phyloP scores from a whole-genome alignment of 2,888 invertebrate genomes.

The Helicoverpa assulta region DNA sequence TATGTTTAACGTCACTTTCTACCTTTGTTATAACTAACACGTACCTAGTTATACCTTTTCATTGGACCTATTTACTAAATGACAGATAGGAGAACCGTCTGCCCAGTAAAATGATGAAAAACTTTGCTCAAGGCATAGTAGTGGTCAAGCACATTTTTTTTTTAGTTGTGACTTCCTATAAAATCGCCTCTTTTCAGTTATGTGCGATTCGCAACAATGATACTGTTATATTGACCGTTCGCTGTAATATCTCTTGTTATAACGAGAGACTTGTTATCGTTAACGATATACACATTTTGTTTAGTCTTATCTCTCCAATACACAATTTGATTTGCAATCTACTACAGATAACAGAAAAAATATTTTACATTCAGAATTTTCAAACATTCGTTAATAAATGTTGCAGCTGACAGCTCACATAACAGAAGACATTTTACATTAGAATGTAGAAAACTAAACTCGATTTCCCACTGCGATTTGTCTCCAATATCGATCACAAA shows the following conservation, averaged over 20 bases:
- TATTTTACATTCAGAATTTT: slow-evolving; percentile 2
- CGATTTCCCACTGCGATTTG: slow-evolving; percentile 20
- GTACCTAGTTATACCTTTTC: not conserved
- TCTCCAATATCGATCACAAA: slow-evolving; percentile 30
- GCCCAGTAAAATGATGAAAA: not conserved
- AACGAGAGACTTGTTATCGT: no score
- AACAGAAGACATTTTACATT: slow-evolving; percentile 1
- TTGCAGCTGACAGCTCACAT: not conserved
- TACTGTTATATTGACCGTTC: slow-evolving; percentile 11
- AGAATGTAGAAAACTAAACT: slow-evolving; percentile 12
- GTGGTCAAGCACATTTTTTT: no score
- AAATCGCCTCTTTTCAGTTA: not conserved
- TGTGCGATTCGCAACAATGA: not conserved
- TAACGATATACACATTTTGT: slow-evolving; percentile 2
- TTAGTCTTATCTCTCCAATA: slow-evolving; percentile 26
- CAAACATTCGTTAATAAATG: slow-evolving; percentile 10
- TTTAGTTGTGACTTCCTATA: no score
- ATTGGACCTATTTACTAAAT: not conserved
- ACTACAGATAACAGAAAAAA: slow-evolving; percentile 11
- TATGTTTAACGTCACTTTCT: not conserved
- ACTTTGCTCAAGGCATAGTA: no score
- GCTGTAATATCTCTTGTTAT: slow-evolving; percentile 14
- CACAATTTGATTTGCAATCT: slow-evolving; percentile 29
- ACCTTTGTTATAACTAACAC: not conserved
- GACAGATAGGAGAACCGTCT: not conserved